These are phyloP conservation scores for Babyrousa celebensis DNA, from an alignment of 2,797 vertebrate species.

Conservation along the genomic window DNA sequence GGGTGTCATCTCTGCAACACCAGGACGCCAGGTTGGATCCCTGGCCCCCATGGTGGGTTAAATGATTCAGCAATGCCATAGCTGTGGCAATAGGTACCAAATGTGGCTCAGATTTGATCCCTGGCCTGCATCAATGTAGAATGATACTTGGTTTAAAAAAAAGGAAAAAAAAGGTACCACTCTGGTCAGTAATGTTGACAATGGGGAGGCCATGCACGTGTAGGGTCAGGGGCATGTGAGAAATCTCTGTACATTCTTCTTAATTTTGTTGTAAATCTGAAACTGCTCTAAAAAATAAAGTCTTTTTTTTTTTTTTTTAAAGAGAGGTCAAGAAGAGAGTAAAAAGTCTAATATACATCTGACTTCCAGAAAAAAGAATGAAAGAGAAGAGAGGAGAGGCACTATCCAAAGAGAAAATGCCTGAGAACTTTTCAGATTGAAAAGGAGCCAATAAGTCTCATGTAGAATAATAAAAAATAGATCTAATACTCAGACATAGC, in stretches of 20 bases:
- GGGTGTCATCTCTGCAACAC: too few relatives aligned
- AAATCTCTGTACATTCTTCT: not conserved
- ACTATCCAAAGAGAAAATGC: not conserved
- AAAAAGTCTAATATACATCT: not conserved
- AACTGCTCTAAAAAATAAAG: not conserved
- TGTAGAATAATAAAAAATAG: conserved; percentile 28
- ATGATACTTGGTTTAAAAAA: not conserved
- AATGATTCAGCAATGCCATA: too few relatives aligned
- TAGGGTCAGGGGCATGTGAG: not conserved
- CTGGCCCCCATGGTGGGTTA: too few relatives aligned
- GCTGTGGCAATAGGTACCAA: too few relatives aligned
- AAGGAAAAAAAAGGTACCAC: not conserved
- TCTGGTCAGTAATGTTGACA: not conserved
- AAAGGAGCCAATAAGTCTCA: not conserved
- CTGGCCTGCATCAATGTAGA: not conserved
- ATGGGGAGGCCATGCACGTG: not conserved
- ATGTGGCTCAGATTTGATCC: too few relatives aligned
- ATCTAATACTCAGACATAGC: not conserved
- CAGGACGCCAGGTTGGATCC: too few relatives aligned
- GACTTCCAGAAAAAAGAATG: conserved; percentile 3
- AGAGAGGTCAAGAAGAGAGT: not conserved
- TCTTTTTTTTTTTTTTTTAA: not conserved
- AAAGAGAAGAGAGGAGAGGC: not conserved
- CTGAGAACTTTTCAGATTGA: not conserved
- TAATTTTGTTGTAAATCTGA: not conserved